phyloP scores from a whole-genome alignment of 37 sponge, comb jelly and placozoan species.

The Aplysina aerophoba region DNA sequence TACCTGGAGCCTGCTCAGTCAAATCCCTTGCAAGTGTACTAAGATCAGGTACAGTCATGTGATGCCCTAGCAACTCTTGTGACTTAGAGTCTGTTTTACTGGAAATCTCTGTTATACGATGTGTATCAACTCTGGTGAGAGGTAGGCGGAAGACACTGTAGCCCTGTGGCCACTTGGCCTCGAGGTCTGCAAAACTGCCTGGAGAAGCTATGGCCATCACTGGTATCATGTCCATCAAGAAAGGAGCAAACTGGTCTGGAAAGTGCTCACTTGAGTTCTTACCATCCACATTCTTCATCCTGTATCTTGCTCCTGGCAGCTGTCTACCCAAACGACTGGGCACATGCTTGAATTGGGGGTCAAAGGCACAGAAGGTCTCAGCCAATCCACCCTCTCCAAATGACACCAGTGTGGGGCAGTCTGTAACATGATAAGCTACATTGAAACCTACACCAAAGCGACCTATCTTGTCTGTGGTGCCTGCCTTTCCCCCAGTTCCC shows the following conservation, averaged over 20 bases:
- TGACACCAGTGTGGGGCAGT: conserved; percentile 81
- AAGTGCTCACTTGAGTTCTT: conserved; percentile 47
- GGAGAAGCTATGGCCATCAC: background rate
- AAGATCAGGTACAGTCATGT: conserved; percentile 19
- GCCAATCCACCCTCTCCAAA: conserved; percentile 42
- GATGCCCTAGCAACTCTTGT: background rate
- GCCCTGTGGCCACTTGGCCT: conserved; percentile 28
- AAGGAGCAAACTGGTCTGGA: conserved; percentile 67
- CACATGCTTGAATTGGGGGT: conserved; percentile 54
- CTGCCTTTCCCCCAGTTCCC: conserved; percentile 80
- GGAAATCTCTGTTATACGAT: background rate
- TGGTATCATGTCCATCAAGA: conserved; percentile 25
- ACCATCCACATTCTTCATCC: conserved; percentile 14
- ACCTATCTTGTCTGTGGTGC: conserved; percentile 61
- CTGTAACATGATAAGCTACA: conserved; percentile 87
- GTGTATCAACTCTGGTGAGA: conserved; percentile 18
- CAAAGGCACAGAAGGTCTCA: conserved; percentile 72
- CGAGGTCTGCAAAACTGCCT: conserved; percentile 24
- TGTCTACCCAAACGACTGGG: background rate
- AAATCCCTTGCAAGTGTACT: conserved; percentile 23
- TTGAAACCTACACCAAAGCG: conserved; percentile 91
- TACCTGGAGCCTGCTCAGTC: conserved; percentile 24
- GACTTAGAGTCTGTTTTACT: background rate
- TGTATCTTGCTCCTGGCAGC: conserved; percentile 30
- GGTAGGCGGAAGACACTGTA: conserved; percentile 69